Conservation (phyloP, 1,140 invertebrate species). For the Reticulitermes speratus region DNA sequence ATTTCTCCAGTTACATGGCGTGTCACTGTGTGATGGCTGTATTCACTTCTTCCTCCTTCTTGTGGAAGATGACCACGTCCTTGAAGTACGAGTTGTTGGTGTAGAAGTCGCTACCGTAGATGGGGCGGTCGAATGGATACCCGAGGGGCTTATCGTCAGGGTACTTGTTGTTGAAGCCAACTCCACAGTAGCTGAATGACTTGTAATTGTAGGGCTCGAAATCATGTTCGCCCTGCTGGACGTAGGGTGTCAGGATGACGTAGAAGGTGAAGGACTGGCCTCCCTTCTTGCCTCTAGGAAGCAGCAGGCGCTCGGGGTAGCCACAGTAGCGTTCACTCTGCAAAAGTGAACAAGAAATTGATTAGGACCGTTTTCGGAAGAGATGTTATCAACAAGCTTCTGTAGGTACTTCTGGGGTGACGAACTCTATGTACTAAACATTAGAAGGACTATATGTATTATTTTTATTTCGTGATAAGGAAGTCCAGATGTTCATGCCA, state of each 20-base stretch:
- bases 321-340: slow-evolving; percentile 47
- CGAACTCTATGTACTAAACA: slow-evolving; percentile 24
- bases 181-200: slow-evolving; percentile 40
- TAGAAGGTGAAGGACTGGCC: slow-evolving; percentile 64
- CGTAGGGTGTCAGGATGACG: slow-evolving; percentile 47
- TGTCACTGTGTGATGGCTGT: not conserved
- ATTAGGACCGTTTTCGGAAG: slow-evolving; percentile 38
- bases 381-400: slow-evolving; percentile 53
- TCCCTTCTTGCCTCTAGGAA: slow-evolving; percentile 65
- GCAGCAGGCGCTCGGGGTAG: slow-evolving; percentile 61
- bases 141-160: slow-evolving; percentile 61
- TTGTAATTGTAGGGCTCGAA: slow-evolving; percentile 43
- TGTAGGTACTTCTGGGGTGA: slow-evolving; percentile 40
- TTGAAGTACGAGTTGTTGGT: slow-evolving; percentile 32
- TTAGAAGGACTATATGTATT: slow-evolving; percentile 38
- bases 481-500: too few species aligned
- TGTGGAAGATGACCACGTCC: slow-evolving; percentile 36
- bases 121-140: slow-evolving; percentile 64
- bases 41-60: slow-evolving; percentile 32
- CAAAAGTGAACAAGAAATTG: slow-evolving; percentile 41
- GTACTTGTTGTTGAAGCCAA: slow-evolving; percentile 30
- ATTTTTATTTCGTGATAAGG: too few species aligned
- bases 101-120: slow-evolving; percentile 24
- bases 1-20: too few species aligned
- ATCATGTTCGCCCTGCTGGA: slow-evolving; percentile 41